These are phyloP conservation scores for Limenitis camilla DNA, from an alignment of 2,888 invertebrate species.

Conservation along the genomic window DNA sequence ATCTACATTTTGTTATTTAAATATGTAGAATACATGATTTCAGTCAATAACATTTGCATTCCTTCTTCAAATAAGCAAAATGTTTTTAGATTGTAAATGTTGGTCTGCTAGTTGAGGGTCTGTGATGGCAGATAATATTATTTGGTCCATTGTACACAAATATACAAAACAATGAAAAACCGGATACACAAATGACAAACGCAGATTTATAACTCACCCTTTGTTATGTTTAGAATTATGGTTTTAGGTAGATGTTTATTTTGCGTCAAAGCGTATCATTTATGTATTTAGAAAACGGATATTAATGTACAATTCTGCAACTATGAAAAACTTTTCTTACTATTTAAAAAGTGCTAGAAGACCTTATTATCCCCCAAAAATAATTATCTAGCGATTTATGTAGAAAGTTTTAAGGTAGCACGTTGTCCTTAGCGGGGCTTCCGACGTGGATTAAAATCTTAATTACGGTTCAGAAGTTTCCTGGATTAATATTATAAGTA, in stretches of 20 bases:
- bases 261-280: too few species aligned
- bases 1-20: too few species aligned
- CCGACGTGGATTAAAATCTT: constrained; percentile 61
- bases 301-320: too few species aligned
- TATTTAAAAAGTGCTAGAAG: constrained; percentile 1
- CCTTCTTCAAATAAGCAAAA: not conserved
- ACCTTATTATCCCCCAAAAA: constrained; percentile 33
- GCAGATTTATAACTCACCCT: too few species aligned
- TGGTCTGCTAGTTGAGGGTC: not conserved
- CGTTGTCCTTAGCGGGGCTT: constrained; percentile 45
- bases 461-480: constrained; percentile 57
- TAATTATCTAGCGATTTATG: constrained; percentile 59
- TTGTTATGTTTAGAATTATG: too few species aligned
- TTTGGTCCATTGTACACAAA: not conserved
- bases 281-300: too few species aligned
- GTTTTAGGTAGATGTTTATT: too few species aligned
- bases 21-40: too few species aligned
- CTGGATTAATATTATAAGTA: constrained; percentile 55
- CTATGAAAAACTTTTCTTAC: not conserved
- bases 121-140: constrained; percentile 1
- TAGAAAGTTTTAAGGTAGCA: constrained; percentile 52
- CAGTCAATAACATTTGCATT: too few species aligned
- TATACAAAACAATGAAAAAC: constrained; percentile 1
- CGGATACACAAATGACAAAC: not conserved
- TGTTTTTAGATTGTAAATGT: not conserved